Base-by-base conservation (phyloP, 2,888 invertebrate species). In the Dryocosmus kuriphilus region DNA sequence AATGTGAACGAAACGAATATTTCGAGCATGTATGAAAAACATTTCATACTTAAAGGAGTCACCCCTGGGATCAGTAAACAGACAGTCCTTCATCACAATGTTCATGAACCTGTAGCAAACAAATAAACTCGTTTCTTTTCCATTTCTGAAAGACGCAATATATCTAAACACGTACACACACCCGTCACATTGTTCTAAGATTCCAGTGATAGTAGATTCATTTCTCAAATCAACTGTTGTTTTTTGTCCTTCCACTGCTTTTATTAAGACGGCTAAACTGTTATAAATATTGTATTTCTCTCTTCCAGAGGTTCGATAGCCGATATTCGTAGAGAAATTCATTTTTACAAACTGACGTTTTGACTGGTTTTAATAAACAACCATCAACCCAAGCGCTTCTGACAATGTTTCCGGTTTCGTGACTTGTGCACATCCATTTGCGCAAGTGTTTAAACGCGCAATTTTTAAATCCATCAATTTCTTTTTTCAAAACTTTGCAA, bases 1-100 rank as follows among this genome's bases (percentile, higher is more conserved):
- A 82, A 96, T 92, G 86, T 95, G 95, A 11, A 96, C 93, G 88
- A 94, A 94, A 88, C 95, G 93, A 78, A 96, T 94, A 86, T 94
- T 95, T 83, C 95, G 93, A 30, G 93, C 93, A 77, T 94, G 94
- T 30, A 96, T 88, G 90, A 94, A 95, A 82, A 95, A 93, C 84
- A 93, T 92, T 57, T 94, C 93, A 90, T 94, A 95, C n/a, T 89
- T 86, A 86, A 92, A 94, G 88, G 93, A 93, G 87, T 93, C 92
- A 76, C 94, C 95, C 91, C 93, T 92, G 3, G 94, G 92, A 90
- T 95, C 94, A 86, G 94, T 94, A 88, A 94, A 95, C 27, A 94
- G 90, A 77, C 93, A 94, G 89, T 95, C 93, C 82, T 90, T 91
- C 91, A 96, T 92, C 80, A 94, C 93, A 76, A 95, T 90, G 85